Conservation (phyloP, 2,113 vertebrate genomes). For the Thomomys bottae region DNA sequence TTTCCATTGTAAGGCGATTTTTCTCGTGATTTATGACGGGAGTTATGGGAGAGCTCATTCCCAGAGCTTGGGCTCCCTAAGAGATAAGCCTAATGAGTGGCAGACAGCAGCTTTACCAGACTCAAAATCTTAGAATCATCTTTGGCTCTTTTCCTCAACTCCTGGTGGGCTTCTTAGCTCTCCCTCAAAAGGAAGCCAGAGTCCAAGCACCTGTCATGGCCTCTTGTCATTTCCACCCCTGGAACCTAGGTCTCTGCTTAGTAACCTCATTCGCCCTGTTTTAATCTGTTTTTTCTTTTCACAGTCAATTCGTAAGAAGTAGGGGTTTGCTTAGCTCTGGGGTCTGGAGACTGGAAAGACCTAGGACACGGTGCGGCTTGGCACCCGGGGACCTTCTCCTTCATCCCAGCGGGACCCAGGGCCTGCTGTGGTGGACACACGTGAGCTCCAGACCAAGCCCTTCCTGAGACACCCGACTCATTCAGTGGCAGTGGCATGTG, state of each 20-base stretch:
- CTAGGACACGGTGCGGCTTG: neutral
- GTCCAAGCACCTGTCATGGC: neutral
- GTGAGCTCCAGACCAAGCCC: neutral
- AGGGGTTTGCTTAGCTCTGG: neutral
- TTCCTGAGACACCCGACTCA: neutral
- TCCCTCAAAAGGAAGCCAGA: neutral
- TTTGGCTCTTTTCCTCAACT: neutral
- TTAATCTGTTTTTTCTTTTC: neutral
- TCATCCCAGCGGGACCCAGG: accelerated
- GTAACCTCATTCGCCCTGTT: neutral
- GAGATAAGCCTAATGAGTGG: neutral
- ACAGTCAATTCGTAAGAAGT: neutral
- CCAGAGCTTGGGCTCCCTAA: neutral
- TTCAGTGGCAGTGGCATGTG: neutral
- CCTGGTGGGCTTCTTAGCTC: neutral
- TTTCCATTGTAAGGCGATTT: neutral
- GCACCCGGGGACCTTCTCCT: neutral
- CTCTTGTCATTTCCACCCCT: neutral
- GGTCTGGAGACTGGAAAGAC: neutral
- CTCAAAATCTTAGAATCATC: neutral
- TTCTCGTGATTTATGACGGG: neutral
- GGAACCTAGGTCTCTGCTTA: neutral
- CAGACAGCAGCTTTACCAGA: neutral
- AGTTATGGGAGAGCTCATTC: neutral
- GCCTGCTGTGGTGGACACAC: neutral